phyloP scores from a whole-genome alignment of 2,113 vertebrate genomes.

The Protobothrops flavoviridis region DNA sequence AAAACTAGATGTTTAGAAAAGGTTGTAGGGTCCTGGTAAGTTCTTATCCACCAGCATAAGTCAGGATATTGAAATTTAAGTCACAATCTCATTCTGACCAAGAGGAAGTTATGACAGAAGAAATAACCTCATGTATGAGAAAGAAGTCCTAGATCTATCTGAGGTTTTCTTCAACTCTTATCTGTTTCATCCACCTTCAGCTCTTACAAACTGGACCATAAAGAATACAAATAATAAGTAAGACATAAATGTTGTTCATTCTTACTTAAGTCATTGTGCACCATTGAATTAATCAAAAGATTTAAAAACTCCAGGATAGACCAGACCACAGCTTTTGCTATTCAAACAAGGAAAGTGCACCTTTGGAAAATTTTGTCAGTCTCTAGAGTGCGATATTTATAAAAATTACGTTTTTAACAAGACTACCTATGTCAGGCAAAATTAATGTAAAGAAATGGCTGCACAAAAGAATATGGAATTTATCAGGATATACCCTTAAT shows the following conservation, averaged over 20 bases:
- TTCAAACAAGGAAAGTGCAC: background rate
- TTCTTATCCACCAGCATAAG: conserved; percentile 21
- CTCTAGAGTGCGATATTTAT: background rate
- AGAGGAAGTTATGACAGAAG: conserved; percentile 15
- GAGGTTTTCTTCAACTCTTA: conserved; percentile 28
- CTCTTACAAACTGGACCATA: conserved; percentile 23
- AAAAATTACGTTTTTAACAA: background rate
- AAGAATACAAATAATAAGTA: conserved; percentile 12
- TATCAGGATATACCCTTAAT: background rate
- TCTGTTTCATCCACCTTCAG: conserved; percentile 14
- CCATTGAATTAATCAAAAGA: background rate
- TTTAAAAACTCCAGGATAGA: background rate
- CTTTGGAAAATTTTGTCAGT: background rate
- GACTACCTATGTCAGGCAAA: background rate
- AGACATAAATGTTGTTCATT: conserved; percentile 26
- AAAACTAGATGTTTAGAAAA: conserved; percentile 4
- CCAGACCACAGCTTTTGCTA: background rate
- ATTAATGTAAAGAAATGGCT: background rate
- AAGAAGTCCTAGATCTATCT: conserved; percentile 16
- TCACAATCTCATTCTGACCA: background rate
- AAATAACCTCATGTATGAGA: conserved; percentile 31
- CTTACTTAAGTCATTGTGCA: conserved; percentile 11
- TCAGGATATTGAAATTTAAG: conserved; percentile 21
- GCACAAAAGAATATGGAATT: background rate
- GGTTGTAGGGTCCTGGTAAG: conserved; percentile 13